A percentile compares a stretch with the other conserved stretches of the same genome.
These are phyloP conservation scores for Oryzias sinensis DNA, from an alignment of 2,797 vertebrate genomes.

Conservation along the genomic window DNA sequence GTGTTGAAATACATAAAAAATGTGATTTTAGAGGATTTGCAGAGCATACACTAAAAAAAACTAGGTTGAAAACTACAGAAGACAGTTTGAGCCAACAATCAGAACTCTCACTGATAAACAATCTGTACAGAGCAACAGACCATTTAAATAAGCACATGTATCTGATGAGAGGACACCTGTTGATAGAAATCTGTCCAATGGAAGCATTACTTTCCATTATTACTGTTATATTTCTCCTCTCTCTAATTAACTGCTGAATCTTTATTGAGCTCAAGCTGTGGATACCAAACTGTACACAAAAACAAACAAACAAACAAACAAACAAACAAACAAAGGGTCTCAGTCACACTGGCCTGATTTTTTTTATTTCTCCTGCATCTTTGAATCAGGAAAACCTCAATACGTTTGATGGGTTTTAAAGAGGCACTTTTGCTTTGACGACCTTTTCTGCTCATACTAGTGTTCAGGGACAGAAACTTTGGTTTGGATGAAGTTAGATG, in stretches of 20 bases:
- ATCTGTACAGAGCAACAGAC: constrained; percentile 23
- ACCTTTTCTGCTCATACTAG: no score
- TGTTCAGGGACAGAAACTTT: no score
- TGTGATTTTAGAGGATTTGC: neutral
- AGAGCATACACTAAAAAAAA: neutral
- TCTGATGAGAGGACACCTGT: constrained; percentile 25
- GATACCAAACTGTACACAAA: constrained; percentile 45
- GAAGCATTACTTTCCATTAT: constrained; percentile 25
- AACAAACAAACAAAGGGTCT: rapidly evolving
- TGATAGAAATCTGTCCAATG: constrained; percentile 63
- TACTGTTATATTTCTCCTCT: neutral
- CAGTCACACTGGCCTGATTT: neutral
- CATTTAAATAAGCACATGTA: constrained; percentile 27
- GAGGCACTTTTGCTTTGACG: no score
- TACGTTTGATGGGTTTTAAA: no score
- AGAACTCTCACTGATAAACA: constrained; percentile 35
- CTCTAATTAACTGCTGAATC: constrained; percentile 24
- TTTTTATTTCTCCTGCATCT: no score
- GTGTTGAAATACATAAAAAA: constrained; percentile 10
- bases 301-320: neutral
- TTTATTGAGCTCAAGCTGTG: constrained; percentile 41
- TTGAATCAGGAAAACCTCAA: no score
- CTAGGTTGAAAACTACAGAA: constrained; percentile 27
- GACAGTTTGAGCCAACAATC: constrained; percentile 16
- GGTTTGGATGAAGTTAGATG: no score